phyloP scores from a whole-genome alignment of 2,797 vertebrate species.

The Alectoris magna region DNA sequence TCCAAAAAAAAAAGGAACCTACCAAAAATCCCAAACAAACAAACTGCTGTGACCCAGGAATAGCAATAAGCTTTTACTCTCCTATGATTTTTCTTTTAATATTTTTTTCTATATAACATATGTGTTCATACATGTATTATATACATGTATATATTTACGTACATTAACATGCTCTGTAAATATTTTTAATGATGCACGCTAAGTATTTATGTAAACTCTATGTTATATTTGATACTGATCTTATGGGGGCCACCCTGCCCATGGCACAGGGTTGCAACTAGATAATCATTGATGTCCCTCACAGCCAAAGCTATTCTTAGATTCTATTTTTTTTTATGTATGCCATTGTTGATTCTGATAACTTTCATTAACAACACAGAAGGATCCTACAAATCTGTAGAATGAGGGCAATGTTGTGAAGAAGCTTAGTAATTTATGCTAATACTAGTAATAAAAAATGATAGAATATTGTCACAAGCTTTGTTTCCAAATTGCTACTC shows the following conservation, averaged over 20 bases:
- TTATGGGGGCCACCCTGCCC: too few relatives aligned
- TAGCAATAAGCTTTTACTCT: neutral
- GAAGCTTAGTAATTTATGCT: neutral
- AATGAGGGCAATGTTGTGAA: neutral
- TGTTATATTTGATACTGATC: neutral
- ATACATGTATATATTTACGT: too few relatives aligned
- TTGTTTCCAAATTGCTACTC: neutral
- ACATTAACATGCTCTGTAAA: neutral
- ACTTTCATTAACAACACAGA: neutral
- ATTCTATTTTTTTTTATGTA: neutral
- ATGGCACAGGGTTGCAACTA: too few relatives aligned
- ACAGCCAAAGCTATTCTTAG: too few relatives aligned
- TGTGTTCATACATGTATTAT: neutral
- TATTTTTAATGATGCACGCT: neutral
- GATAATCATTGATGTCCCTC: too few relatives aligned
- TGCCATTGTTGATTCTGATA: neutral
- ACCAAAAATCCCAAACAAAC: too few relatives aligned
- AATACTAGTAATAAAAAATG: neutral
- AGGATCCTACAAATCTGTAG: neutral
- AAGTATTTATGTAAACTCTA: neutral
- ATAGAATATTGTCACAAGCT: neutral
- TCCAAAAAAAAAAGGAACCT: neutral
- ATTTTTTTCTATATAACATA: neutral
- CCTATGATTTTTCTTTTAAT: neutral
- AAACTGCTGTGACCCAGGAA: neutral